Evolutionary conservation across 2,113 vertebrate genomes (phyloP).

Genomic region (Phainopepla nitens): DNA sequence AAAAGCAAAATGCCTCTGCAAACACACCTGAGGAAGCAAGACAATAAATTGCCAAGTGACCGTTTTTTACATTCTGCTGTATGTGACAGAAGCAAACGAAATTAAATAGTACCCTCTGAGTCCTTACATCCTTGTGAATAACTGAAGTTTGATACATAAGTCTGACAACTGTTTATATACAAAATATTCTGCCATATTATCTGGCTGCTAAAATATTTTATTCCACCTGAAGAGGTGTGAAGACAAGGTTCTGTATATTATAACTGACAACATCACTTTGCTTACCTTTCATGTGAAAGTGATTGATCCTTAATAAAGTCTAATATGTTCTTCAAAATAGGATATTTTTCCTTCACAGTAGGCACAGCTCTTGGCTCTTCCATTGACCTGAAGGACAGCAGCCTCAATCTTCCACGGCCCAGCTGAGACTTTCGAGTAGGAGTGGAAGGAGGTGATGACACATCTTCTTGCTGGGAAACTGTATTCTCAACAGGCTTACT

Average conservation of each 20-base stretch:
- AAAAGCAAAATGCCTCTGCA: neutral
- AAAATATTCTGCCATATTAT: neutral
- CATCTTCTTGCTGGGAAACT: constrained; percentile 72
- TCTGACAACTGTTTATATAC: neutral
- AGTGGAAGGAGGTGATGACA: constrained; percentile 78
- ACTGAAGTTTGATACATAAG: neutral
- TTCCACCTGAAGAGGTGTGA: neutral
- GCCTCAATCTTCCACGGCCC: constrained; percentile 84
- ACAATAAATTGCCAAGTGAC: neutral
- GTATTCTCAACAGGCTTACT: constrained; percentile 71
- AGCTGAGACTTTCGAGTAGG: constrained; percentile 82
- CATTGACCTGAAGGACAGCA: constrained; percentile 91
- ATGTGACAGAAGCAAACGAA: neutral
- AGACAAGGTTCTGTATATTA: neutral
- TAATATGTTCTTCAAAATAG: constrained; percentile 83
- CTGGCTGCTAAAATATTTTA: neutral
- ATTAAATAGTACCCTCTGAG: neutral
- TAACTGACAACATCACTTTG: neutral
- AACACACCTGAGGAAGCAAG: neutral
- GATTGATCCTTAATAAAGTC: constrained; percentile 91
- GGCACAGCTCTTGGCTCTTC: constrained; percentile 82
- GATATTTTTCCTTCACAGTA: constrained; percentile 87
- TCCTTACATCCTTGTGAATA: neutral
- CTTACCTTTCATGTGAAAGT: constrained; percentile 86
- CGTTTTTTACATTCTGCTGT: neutral